These are phyloP conservation scores for Ochropleura leucogaster DNA, from an alignment of 2,888 invertebrate species.

Conservation along the genomic window DNA sequence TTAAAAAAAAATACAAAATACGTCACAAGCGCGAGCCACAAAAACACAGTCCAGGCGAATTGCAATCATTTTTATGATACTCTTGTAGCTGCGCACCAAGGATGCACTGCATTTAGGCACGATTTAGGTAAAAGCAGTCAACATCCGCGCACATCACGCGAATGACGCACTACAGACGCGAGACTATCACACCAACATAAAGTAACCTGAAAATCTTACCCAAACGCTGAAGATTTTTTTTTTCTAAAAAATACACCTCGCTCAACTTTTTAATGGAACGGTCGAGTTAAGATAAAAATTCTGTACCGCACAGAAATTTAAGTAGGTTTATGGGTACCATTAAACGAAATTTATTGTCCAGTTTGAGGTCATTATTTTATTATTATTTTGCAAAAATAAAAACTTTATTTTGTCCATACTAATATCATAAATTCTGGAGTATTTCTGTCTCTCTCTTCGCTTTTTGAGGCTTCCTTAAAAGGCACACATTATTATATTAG, in stretches of 20 bases:
- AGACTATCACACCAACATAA: not conserved
- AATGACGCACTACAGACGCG: no score
- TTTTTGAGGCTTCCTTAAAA: not conserved
- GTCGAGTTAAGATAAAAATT: conserved; percentile 58
- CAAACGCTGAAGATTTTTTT: not conserved
- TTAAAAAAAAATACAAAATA: no score
- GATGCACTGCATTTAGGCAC: no score
- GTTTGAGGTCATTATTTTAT: conserved; percentile 16
- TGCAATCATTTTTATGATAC: no score
- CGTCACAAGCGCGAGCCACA: no score
- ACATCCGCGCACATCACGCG: no score
- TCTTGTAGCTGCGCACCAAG: no score
- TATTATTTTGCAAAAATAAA: conserved; percentile 23
- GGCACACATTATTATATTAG: not conserved
- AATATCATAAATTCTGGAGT: not conserved
- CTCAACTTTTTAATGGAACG: conserved; percentile 51
- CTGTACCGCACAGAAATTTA: conserved; percentile 46
- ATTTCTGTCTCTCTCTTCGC: not conserved
- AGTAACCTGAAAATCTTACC: conserved; percentile 7
- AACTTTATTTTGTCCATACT: not conserved
- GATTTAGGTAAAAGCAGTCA: no score
- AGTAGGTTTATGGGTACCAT: conserved; percentile 56
- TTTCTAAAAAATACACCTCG: conserved; percentile 19
- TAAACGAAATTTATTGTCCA: conserved; percentile 53
- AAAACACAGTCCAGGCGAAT: no score